Evolutionary conservation across 2,113 vertebrate species (phyloP).

Genomic region (Kryptolebias marmoratus): DNA sequence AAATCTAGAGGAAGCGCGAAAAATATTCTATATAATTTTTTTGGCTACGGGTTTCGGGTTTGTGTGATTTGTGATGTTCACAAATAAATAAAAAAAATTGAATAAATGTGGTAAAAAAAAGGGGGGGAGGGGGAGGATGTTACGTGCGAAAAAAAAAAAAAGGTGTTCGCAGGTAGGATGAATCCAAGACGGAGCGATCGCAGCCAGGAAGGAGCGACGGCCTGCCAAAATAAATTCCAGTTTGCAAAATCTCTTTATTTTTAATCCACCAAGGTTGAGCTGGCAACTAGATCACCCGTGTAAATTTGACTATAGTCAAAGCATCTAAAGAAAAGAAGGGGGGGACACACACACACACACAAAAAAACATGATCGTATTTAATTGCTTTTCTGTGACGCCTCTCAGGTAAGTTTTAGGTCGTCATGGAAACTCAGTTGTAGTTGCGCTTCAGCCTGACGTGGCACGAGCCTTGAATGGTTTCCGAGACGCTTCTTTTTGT

Average conservation of each 20-base stretch:
- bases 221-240: slow-evolving; percentile 37
- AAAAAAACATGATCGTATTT: not conserved
- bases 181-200: slow-evolving; percentile 37
- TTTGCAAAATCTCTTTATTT: slow-evolving; percentile 40
- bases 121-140: slow-evolving; percentile 29
- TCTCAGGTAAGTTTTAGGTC: slow-evolving; percentile 13
- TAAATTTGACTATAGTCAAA: not conserved
- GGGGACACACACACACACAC: too few relatives aligned
- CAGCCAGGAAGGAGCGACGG: slow-evolving; percentile 54
- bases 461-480: not conserved
- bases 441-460: not conserved
- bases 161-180: slow-evolving; percentile 57
- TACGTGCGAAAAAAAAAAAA: slow-evolving; percentile 15
- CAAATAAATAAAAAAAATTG: slow-evolving; percentile 27
- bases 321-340: not conserved
- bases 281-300: slow-evolving; percentile 12
- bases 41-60: slow-evolving; percentile 31
- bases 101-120: slow-evolving; percentile 38
- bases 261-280: slow-evolving; percentile 32
- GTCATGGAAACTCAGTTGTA: slow-evolving; percentile 44
- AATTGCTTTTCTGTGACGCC: not conserved
- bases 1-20: too few relatives aligned
- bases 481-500: not conserved
- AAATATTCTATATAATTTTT: not conserved
- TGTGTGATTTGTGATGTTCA: slow-evolving; percentile 40